Conservation (phyloP, 2,888 invertebrate genomes). For the Lepidochrysops patricia region DNA sequence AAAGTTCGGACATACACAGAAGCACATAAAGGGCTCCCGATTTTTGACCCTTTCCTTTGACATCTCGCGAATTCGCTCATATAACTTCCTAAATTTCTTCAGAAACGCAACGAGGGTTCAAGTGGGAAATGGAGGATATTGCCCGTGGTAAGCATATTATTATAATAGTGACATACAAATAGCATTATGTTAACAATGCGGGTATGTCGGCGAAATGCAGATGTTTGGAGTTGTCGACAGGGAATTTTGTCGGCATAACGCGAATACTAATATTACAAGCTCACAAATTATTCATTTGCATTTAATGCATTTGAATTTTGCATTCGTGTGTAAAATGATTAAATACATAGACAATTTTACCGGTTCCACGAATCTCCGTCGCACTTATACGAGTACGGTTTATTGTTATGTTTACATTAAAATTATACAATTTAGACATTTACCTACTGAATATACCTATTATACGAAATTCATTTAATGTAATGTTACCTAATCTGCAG, state of each 20-base stretch:
- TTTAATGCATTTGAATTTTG: background rate
- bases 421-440: no score
- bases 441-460: no score
- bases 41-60: background rate
- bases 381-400: no score
- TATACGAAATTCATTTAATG: no score
- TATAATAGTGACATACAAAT: background rate
- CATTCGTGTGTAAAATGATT: background rate
- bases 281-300: slow-evolving; percentile 11
- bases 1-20: no score
- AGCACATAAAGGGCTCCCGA: no score
- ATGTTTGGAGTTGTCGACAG: background rate
- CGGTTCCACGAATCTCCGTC: background rate
- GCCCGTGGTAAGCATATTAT: background rate
- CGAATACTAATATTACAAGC: background rate
- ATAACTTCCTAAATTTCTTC: no score
- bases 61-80: background rate
- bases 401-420: no score
- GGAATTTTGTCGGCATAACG: slow-evolving; percentile 1
- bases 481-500: no score
- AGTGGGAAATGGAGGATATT: background rate
- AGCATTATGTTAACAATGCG: slow-evolving; percentile 1
- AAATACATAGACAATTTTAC: background rate
- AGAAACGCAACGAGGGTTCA: background rate
- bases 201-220: background rate